phyloP scores from a whole-genome alignment of 1,140 invertebrate genomes.

The Bicyclus anynana region DNA sequence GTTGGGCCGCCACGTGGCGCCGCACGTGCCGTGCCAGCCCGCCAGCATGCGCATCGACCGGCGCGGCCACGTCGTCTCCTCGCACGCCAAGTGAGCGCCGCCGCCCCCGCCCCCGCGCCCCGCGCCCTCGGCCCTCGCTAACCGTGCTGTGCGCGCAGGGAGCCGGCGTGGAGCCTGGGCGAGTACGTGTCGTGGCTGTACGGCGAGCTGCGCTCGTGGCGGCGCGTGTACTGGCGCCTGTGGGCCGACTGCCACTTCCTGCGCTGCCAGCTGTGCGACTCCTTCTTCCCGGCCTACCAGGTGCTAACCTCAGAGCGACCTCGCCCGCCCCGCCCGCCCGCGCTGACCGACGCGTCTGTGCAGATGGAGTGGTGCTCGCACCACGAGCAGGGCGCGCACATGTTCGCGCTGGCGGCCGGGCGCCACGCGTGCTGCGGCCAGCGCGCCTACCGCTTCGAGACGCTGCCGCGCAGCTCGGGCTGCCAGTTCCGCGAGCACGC shows the following conservation, averaged over 20 bases:
- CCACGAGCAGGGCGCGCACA: constrained; percentile 87
- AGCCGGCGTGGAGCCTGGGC: constrained; percentile 89
- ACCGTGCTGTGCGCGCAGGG: constrained; percentile 78
- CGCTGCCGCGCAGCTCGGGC: constrained; percentile 77
- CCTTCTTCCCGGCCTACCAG: constrained; percentile 86
- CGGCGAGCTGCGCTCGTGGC: constrained; percentile 89
- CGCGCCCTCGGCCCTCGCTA: too few relatives aligned
- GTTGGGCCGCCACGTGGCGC: constrained; percentile 80
- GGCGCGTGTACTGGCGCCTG: constrained; percentile 94
- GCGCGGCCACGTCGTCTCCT: constrained; percentile 82
- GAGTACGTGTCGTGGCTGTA: constrained; percentile 88
- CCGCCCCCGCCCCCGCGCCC: too few relatives aligned
- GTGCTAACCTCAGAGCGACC: constrained; percentile 35
- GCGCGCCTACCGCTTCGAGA: constrained; percentile 88
- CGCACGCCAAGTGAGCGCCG: constrained; percentile 80
- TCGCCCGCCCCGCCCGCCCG: too few relatives aligned
- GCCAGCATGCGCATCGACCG: constrained; percentile 83
- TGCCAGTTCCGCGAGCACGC: constrained; percentile 82
- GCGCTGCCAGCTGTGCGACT: constrained; percentile 85
- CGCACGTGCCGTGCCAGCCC: constrained; percentile 82
- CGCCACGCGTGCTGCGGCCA: constrained; percentile 92
- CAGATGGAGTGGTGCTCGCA: constrained; percentile 87
- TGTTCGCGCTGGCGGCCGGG: constrained; percentile 84
- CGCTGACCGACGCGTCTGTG: constrained; percentile 1
- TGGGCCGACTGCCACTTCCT: constrained; percentile 93